Percentiles rank a stretch among this genome's conserved stretches.
These are phyloP conservation scores for Piaya cayana DNA, from an alignment of 2,113 vertebrate genomes.

Conservation along the genomic window DNA sequence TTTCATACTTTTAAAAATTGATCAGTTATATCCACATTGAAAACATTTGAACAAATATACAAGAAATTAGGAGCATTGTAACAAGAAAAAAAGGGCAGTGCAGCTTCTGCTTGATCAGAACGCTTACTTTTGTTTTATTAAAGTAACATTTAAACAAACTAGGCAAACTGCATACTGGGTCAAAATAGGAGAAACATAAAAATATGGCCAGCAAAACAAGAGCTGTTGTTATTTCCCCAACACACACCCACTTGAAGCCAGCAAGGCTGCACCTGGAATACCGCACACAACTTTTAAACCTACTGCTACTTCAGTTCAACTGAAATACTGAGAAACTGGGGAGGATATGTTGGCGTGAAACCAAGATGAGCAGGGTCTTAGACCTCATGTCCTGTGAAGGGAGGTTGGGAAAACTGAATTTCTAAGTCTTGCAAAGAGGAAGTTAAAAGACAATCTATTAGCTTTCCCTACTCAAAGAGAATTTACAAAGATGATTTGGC, in stretches of 20 bases:
- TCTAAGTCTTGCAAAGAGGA: background rate
- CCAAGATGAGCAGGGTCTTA: background rate
- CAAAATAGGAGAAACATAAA: background rate
- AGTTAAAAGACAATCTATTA: background rate
- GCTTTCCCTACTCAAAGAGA: background rate
- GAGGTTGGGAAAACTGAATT: background rate
- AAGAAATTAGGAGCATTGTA: background rate
- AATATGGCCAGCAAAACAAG: background rate
- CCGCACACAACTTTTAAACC: background rate
- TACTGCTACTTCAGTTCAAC: background rate
- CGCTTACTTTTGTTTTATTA: background rate
- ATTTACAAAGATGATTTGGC: background rate
- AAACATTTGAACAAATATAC: background rate
- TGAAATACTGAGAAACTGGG: background rate
- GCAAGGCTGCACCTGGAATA: background rate
- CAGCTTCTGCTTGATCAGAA: background rate
- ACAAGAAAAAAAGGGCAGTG: background rate
- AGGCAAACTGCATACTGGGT: background rate
- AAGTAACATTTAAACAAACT: background rate
- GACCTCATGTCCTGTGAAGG: background rate
- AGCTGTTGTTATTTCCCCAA: background rate
- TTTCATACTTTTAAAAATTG: background rate
- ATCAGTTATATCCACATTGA: background rate
- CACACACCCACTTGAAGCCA: background rate
- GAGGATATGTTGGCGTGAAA: background rate